These are phyloP conservation scores for Pagetopsis macropterus DNA, from an alignment of 2,797 vertebrate species.

Conservation along the genomic window DNA sequence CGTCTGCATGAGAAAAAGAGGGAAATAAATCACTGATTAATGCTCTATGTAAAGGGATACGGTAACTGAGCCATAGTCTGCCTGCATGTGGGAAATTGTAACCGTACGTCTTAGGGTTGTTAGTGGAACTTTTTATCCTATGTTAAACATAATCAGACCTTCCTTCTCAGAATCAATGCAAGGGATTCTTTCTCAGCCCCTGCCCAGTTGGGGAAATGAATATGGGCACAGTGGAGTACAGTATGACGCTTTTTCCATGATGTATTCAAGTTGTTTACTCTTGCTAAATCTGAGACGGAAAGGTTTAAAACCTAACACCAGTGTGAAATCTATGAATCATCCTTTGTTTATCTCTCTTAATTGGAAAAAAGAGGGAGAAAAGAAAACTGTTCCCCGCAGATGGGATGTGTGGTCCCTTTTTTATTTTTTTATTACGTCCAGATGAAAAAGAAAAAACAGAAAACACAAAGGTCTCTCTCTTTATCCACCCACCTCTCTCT, in stretches of 20 bases:
- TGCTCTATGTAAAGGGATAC: constrained; percentile 45
- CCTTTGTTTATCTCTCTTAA: constrained; percentile 83
- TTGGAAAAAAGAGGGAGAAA: constrained; percentile 75
- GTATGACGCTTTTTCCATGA: constrained; percentile 83
- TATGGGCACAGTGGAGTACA: constrained; percentile 78
- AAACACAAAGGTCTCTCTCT: constrained; percentile 78
- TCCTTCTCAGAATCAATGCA: constrained; percentile 73
- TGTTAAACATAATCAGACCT: constrained; percentile 79
- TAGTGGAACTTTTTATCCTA: constrained; percentile 78
- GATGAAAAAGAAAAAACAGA: constrained; percentile 66
- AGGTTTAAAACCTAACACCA: constrained; percentile 82
- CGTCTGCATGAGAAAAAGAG: constrained; percentile 86
- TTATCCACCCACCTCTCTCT: constrained; percentile 78
- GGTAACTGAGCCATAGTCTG: constrained; percentile 35
- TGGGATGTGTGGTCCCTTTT: constrained; percentile 69
- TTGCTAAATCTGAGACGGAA: constrained; percentile 82
- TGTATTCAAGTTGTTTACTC: constrained; percentile 82
- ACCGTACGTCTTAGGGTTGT: constrained; percentile 64
- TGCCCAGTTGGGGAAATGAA: constrained; percentile 70
- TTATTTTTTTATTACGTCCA: constrained; percentile 77
- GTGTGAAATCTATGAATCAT: constrained; percentile 83
- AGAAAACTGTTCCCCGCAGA: constrained; percentile 75
- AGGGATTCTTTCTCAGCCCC: constrained; percentile 73
- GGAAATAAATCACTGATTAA: constrained; percentile 72
- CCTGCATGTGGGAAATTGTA: constrained; percentile 65